Base-by-base conservation (phyloP, 2,113 vertebrate species). In the Phylloscopus trochiloides region DNA sequence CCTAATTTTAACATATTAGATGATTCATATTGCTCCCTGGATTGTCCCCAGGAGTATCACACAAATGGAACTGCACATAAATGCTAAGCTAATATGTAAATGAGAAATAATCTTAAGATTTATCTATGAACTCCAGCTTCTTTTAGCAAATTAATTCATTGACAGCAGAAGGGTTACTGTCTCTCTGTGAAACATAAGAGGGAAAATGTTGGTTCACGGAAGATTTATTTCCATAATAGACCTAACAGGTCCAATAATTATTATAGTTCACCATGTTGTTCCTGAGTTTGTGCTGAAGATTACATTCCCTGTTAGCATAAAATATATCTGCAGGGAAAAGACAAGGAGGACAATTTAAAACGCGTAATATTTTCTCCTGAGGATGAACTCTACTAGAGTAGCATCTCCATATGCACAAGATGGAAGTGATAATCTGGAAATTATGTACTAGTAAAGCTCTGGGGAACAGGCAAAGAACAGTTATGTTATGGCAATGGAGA, bases 91-190 rank as follows among this genome's bases (percentile, higher is more conserved):
- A 96, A 94, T 97, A 98, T 98, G 98, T 94, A 98, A 98, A 98
- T 98, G 96, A 98, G 98, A 96, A 98, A 97, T 97, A 97, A 97
- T 97, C 94, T 97, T 93, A 98, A 98, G 98, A 98, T 98, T 98
- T 98, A 98, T 98, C 97, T 95, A 78, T 84, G 97, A 97, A 94
- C 97, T 97, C 97, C 97, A 97, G 97, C 97, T 97, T 98, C 97
- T 97, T 98, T 96, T 89, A 96, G 97, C 97, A 97, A 98, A 98
- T 98, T 98, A 98, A 98, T 98, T 98, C 96, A 97, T 97, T 98
- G 97, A 96, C 97, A 94, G 97, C 97, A 97, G 97, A 97, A 98
- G 98, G 97, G 94, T 97, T 98, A 97, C 97, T 97, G 97, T 97
- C 97, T 98, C 96, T 96, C 96, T 97, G 95, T 84, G 97, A 97